Evolutionary conservation across 2,888 invertebrate species (phyloP).

Genomic region (Vannuccia rotundouncinata): DNA sequence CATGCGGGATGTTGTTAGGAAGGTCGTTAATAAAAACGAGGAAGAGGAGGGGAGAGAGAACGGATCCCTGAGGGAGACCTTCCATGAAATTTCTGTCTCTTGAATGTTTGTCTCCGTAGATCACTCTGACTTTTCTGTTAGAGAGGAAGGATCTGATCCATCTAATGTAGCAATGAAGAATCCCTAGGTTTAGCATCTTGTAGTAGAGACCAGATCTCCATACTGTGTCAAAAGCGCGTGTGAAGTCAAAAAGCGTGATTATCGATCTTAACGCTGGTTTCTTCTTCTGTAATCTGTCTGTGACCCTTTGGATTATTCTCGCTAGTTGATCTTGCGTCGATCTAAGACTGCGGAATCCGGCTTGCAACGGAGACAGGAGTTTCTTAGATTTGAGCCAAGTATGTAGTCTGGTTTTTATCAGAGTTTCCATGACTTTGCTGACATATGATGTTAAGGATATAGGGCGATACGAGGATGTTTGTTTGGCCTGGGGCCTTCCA

Average conservation of each 20-base stretch:
- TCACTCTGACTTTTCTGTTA: neutral
- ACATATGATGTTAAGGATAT: neutral
- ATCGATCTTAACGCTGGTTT: neutral
- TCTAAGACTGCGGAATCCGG: neutral
- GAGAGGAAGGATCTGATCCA: slow-evolving; percentile 14
- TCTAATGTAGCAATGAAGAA: neutral
- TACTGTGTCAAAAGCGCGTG: slow-evolving; percentile 9
- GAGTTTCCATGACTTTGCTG: neutral
- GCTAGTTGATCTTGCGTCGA: neutral
- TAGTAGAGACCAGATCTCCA: slow-evolving; percentile 4
- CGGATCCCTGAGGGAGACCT: neutral
- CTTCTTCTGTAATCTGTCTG: neutral
- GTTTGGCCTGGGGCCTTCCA: neutral
- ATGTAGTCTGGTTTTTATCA: neutral
- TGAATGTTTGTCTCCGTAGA: neutral
- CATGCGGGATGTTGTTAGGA: neutral
- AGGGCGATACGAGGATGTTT: slow-evolving; percentile 1
- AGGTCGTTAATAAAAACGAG: slow-evolving; percentile 5
- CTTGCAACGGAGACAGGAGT: neutral
- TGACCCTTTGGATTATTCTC: neutral
- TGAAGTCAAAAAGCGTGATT: neutral
- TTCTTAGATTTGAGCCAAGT: neutral
- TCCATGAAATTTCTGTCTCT: neutral
- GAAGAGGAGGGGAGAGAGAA: neutral
- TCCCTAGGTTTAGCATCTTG: neutral